Evolutionary conservation across 1,140 invertebrate species (phyloP).

Genomic region (Micrasema longulum): DNA sequence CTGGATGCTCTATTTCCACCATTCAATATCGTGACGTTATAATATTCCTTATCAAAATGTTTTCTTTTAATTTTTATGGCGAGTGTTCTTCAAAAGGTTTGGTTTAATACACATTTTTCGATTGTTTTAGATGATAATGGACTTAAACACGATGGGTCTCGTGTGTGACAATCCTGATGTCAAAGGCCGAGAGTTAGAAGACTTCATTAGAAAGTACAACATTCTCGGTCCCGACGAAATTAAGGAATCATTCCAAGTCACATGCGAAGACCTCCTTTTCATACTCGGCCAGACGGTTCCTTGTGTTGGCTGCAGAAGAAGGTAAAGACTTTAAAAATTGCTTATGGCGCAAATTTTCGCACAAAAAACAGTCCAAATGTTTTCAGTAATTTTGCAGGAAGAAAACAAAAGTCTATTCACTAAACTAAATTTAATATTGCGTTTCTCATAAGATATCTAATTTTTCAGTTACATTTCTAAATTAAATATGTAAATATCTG

Average conservation of each 20-base stretch:
- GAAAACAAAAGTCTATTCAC: too few relatives aligned
- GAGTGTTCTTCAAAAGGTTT: too few relatives aligned
- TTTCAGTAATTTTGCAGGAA: too few relatives aligned
- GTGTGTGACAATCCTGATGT: slow-evolving; percentile 81
- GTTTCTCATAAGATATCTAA: too few relatives aligned
- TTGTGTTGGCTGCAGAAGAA: slow-evolving; percentile 92
- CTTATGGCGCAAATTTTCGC: too few relatives aligned
- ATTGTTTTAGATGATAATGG: slow-evolving; percentile 86
- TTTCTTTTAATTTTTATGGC: slow-evolving; percentile 45
- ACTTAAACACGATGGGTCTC: slow-evolving; percentile 84
- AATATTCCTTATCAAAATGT: slow-evolving; percentile 7
- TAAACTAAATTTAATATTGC: too few relatives aligned
- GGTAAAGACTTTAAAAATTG: slow-evolving; percentile 68
- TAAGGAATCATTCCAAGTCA: slow-evolving; percentile 83
- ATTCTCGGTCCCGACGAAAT: slow-evolving; percentile 83
- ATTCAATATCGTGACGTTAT: slow-evolving; percentile 2
- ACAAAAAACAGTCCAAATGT: too few relatives aligned
- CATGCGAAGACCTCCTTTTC: slow-evolving; percentile 83
- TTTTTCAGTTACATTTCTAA: too few relatives aligned
- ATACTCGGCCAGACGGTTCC: slow-evolving; percentile 90
- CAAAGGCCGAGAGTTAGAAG: slow-evolving; percentile 84
- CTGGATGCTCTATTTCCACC: slow-evolving; percentile 1
- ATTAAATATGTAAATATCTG: too few relatives aligned
- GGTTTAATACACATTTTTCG: slow-evolving; percentile 52
- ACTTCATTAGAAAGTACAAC: slow-evolving; percentile 84